Evolutionary conservation across 2,797 vertebrate genomes (phyloP), one percentile per base, ranked within the genome.

Genomic region (Esox lucius): DNA sequence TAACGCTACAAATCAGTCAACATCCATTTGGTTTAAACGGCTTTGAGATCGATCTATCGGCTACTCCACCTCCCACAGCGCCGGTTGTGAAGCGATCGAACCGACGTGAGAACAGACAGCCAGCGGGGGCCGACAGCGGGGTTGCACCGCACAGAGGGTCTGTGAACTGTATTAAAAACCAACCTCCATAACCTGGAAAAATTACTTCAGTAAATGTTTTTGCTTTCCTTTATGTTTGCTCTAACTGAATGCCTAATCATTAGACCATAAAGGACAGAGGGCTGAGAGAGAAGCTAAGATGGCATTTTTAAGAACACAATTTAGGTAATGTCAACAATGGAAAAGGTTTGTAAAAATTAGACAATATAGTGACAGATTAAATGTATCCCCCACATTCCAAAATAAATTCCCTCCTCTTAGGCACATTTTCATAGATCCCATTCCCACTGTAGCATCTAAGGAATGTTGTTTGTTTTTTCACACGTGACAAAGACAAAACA

Each of bases 391-490:
- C 71, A n/a, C n/a, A 8, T n/a, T n/a, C 17, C 7, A 26, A 72
- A 73, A 71, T 39, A 71, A 82, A 79, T 87, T 88, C 81, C 87
- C 79, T 71, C 79, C 85, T 79, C 87, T 92, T 90, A 93, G 93
- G 93, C 93, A 93, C 90, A 90, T 92, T 88, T 91, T 86, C 86
- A 90, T 86, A 85, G 85, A 85, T 87, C 80, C 87, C 89, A 90
- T 88, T 68, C 28, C 62, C 28, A 16, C 13, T 22, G 69, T 70
- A 70, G 68, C 53, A 71, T 78, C 85, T 88, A 84, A 91, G 89
- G 88, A 91, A 92, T 90, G 89, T 83, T 31, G 28, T 31, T 31
- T 31, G 1, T 31, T 31, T 87, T 88, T 84, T 89, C 84, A 91
- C 85, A 86, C 72, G 76, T 71, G 74, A 66, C 72, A 78, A 79